Percentiles rank a stretch among this genome's conserved stretches.
Evolutionary conservation across 2,113 vertebrate species (phyloP).

Genomic region (Tilapia sparmanii): DNA sequence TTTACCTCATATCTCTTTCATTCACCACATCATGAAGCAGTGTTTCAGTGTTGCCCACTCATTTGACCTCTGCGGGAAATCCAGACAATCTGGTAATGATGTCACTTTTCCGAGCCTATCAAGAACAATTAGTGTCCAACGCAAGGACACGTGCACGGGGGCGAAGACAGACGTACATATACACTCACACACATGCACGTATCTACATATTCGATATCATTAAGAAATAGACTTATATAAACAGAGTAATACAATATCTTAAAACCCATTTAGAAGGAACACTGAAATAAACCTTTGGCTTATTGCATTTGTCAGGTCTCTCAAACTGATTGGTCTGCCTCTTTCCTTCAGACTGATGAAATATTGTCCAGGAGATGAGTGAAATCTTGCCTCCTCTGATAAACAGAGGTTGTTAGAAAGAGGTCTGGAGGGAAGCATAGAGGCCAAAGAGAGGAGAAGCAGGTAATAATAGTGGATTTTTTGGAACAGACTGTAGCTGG

Average conservation of each 20-base stretch:
- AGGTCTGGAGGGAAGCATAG: constrained; percentile 9
- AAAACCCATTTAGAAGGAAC: constrained; percentile 59
- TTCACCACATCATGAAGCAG: neutral
- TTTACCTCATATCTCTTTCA: neutral
- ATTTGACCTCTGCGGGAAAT: constrained; percentile 57
- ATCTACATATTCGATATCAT: constrained; percentile 35
- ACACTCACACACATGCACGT: neutral
- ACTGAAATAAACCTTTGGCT: constrained; percentile 52
- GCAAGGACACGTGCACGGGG: constrained; percentile 39
- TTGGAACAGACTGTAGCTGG: neutral
- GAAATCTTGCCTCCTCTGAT: constrained; percentile 59
- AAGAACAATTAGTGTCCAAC: constrained; percentile 57
- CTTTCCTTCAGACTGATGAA: constrained; percentile 43
- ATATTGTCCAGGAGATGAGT: constrained; percentile 60
- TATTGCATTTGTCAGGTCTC: constrained; percentile 63
- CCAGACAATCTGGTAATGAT: constrained; percentile 64
- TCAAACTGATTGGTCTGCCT: constrained; percentile 49
- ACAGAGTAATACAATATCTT: constrained; percentile 70
- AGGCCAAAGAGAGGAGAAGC: constrained; percentile 17
- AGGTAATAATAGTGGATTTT: constrained; percentile 46
- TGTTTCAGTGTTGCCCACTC: constrained; percentile 36
- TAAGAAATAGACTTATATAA: constrained; percentile 68
- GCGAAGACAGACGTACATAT: constrained; percentile 11
- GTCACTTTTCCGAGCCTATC: constrained; percentile 70
- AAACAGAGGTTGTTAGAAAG: constrained; percentile 38